Percentiles rank a stretch among this genome's conserved stretches.
phyloP scores from a whole-genome alignment of 1,140 invertebrate species.

The Lepidurus couesii region DNA sequence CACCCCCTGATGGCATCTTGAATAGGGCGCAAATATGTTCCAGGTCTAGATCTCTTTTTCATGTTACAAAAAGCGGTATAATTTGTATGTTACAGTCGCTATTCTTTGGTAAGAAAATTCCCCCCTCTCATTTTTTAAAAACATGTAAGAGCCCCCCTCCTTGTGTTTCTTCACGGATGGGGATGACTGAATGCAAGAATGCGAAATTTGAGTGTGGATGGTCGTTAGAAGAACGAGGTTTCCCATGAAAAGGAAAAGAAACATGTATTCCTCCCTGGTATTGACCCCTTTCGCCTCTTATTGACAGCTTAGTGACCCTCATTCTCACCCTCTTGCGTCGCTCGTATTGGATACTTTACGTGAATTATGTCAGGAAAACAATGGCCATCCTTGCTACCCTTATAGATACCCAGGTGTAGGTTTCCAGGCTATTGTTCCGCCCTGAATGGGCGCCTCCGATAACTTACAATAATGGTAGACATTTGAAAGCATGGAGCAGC shows the following conservation, averaged over 20 bases:
- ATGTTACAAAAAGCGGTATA: background rate
- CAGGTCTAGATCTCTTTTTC: background rate
- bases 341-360: slow-evolving; percentile 11
- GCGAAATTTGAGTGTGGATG: background rate
- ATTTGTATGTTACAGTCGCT: background rate
- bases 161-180: background rate
- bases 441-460: background rate
- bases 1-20: background rate
- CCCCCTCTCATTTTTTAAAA: background rate
- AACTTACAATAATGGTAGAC: background rate
- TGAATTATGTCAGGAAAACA: slow-evolving; percentile 12
- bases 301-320: slow-evolving; percentile 12
- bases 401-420: background rate
- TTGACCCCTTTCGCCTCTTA: background rate
- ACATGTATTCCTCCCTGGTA: too few species aligned
- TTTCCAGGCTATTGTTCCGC: background rate
- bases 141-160: background rate
- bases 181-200: background rate
- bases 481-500: background rate
- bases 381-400: background rate
- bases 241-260: background rate
- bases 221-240: background rate
- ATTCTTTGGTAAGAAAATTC: background rate
- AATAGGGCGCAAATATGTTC: slow-evolving; percentile 12
- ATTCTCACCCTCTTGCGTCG: background rate